Base-by-base conservation (phyloP, 2,113 vertebrate species). In the Syrmaticus mikado region DNA sequence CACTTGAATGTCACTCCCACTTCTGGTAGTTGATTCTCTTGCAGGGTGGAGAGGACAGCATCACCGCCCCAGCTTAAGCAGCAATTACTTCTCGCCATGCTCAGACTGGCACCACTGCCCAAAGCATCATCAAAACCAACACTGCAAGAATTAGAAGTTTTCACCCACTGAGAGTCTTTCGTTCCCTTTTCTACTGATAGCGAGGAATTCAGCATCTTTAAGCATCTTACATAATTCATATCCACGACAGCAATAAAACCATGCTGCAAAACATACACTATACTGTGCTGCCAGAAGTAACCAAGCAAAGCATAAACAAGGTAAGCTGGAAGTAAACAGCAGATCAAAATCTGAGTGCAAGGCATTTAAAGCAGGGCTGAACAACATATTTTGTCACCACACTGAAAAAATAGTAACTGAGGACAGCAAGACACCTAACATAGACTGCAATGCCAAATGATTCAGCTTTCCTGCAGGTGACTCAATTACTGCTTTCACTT, bases 401-500 rank as follows among this genome's bases (percentile, higher is more conserved):
- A 21, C 36, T 48, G 25, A 43, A 89, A 89, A 52, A 53, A 66
- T 52, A 5, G 12, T 61, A 19, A 36, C 10, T 30, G 40, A 30
- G 22, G 15, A 66, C 22, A 78, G 79, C 40, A 48, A 94, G 68
- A 85, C 38, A 48, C 40, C 68, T 53, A 8, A 20, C 28, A 53
- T 16, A 53, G 82, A 57, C 52, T 27, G 52, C 20, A 73, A 83
- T 91, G 85, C 38, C 65, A 76, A 84, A 24, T 90, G 85, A 95
- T 75, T 91, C 71, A 96, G 41, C 74, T 94, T 94, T 87, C 87
- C 89, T 58, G 76, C 80, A 95, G 88, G 90, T 96, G 88, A 95
- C 83, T 96, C 90, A 93, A 93, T 55, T 70, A 81, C 25, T 86
- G 76, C 90, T 96, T 96, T 96, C 96, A 96, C 93, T 95, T 88